Base-by-base conservation (phyloP, 64 coral and sea anemone species). In the Stichodactyla helianthus region DNA sequence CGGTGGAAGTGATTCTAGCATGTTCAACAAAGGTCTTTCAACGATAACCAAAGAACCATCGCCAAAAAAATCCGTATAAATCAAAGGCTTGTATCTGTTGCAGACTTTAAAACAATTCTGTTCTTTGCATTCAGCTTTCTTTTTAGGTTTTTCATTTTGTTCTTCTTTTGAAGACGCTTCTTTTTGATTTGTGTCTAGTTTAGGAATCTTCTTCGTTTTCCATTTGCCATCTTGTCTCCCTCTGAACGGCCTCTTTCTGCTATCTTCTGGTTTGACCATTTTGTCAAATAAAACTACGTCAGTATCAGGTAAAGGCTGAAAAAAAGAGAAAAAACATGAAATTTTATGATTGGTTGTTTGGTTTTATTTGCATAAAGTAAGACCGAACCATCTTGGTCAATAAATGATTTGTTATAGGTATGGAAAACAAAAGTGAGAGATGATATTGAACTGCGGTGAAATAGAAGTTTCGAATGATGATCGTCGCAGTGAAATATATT, bases 1-100 rank as follows among this genome's bases (percentile, higher is more conserved):
- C 1, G 97, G 93, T 2, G 97, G 97, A 7, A 99, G 52, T 9
- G 62, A 90, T 19, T 99, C 93, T 77, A 99, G 26, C 19, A 95
- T 91, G 10, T 90, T 64, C 22, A 90, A 54, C 93, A 90, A 93
- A 0, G 97, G 91, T 74, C 93, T 90, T 79, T 99, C 97, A 2
- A 95, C 90, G 25, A 88, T 91, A 59, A 95, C 97, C 17, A 99
- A 84, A 15, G 93, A 88, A 13, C 77, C 83, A 64, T 95, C 88
- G 7, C 57, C 25, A 57, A 87, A 85, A 51, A 93, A 90, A 13
- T 93, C 92, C 63, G 85, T 19, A 19, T 88, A 93, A 15, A 99
- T 86, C 6, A 99, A 63, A 3, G 88, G 83, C 91, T 93, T 55
- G 71, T 98, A 98, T 76, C 90, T 98, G 70, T 31, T 62, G 64